Percentiles rank a stretch among this genome's conserved stretches.
Evolutionary conservation across 1,140 invertebrate genomes (phyloP).

Genomic region (Heliothis subflexa): DNA sequence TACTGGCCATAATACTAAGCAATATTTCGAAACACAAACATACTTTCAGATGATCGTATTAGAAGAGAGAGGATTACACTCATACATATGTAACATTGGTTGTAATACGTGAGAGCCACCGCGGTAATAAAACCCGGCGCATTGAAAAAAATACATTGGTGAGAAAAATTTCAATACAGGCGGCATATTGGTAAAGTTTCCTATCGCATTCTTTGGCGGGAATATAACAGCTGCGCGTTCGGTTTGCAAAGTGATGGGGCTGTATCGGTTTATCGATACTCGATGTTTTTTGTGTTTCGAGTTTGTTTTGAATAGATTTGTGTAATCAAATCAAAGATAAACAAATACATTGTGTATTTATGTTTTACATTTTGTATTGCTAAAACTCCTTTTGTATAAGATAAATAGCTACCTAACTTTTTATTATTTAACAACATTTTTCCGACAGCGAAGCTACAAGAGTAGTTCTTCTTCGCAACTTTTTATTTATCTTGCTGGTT

Average conservation of each 20-base stretch:
- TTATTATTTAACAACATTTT: no score
- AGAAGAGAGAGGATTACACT: neutral
- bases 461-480: no score
- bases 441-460: no score
- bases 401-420: no score
- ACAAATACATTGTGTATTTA: no score
- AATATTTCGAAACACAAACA: neutral
- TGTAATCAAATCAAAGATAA: neutral
- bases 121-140: conserved; percentile 8
- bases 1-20: no score
- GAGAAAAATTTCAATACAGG: conserved; percentile 28
- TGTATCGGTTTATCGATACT: neutral
- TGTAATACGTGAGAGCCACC: neutral
- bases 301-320: neutral
- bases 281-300: neutral
- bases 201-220: conserved; percentile 38
- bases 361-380: no score
- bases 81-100: conserved; percentile 23
- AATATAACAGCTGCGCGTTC: conserved; percentile 34
- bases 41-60: neutral
- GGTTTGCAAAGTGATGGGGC: conserved; percentile 3
- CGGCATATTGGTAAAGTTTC: conserved; percentile 39
- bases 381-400: no score
- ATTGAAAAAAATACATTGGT: conserved; percentile 35
- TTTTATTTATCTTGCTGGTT: no score